Percentiles rank a stretch among this genome's conserved stretches.
Conservation (phyloP, 1,140 invertebrate species). For the Drosophila lacertosa region DNA sequence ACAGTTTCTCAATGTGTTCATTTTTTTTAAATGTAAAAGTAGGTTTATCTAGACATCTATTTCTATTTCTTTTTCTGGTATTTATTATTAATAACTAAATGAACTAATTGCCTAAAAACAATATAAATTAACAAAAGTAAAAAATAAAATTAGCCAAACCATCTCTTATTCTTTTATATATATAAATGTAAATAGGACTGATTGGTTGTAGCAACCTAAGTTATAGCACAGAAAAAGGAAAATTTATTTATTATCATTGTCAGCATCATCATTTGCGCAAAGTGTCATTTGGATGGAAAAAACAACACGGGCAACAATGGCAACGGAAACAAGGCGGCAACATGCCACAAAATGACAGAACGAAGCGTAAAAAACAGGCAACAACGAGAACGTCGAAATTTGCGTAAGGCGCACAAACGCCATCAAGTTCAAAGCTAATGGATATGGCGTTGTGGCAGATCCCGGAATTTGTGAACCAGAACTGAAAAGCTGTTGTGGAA, state of each 20-base stretch:
- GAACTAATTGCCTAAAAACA: too few species aligned
- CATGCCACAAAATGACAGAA: conserved; percentile 75
- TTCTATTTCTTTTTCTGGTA: too few species aligned
- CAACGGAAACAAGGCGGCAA: conserved; percentile 52
- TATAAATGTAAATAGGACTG: too few species aligned
- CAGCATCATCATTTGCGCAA: conserved; percentile 73
- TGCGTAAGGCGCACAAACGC: conserved; percentile 69
- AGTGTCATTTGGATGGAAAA: conserved; percentile 68
- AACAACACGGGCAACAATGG: conserved; percentile 13
- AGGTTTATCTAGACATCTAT: too few species aligned
- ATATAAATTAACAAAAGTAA: too few species aligned
- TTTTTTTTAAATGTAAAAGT: too few species aligned
- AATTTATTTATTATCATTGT: conserved; percentile 81
- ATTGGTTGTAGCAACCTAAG: conserved; percentile 45
- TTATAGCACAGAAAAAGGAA: conserved; percentile 11
- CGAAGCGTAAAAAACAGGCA: conserved; percentile 63
- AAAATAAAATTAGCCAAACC: too few species aligned
- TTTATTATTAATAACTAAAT: too few species aligned
- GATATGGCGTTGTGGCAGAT: conserved; percentile 43
- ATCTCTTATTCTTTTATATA: too few species aligned
- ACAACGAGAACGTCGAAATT: conserved; percentile 55
- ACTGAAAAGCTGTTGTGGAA: conserved; percentile 35
- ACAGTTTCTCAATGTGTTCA: conserved; percentile 27
- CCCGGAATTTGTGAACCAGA: conserved; percentile 8
- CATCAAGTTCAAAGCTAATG: conserved; percentile 77